Base-by-base conservation (phyloP, 2,888 invertebrate species). In the Leptura quadrifasciata region DNA sequence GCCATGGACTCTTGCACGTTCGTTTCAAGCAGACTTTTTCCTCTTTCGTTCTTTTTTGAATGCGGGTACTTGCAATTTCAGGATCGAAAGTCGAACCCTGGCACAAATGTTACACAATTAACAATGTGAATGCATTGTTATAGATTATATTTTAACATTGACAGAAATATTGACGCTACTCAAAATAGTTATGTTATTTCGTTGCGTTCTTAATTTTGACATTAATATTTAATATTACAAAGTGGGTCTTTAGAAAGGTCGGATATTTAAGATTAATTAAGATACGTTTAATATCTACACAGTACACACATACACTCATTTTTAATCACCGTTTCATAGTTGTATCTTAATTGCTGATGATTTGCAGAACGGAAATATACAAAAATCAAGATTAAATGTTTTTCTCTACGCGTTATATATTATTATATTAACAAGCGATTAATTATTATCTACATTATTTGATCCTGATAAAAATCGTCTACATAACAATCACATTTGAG, bases 391-490 rank as follows among this genome's bases (percentile, higher is more conserved):
- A 65, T 65, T 65, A 65, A 18, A 65, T n/a, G 21, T 39, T 47
- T 47, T 65, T 18, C 35, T 54, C 27, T 20, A 21, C 47, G 18
- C 64, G n/a, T 67, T 67, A 52, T 65, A 54, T 67, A 54, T 67
- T 67, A 21, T 39, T 63, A 8, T 39, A 63, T 65, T 65, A 47
- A 47, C 47, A 21, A 15, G 52, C n/a, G 52, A 67, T 67, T 52
- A 52, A 67, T 24, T 21, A 47, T 10, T 15, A 60, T 27, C 60
- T 65, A 1, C 6, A 9, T 17, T 24, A 47, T 52, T 20, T 35
- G 64, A 64, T 64, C 20, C 47, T 31, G 67, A 67, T 67, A 65
- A 65, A 20, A 47, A 47, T 60, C 60, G 47, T 65, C 64, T 47
- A 17, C 31, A 35, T 63, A 55, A 55, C 68, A 68, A 68, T 57